Percentiles rank a stretch among this genome's conserved stretches.
These are phyloP conservation scores for Ormyrus pomaceus DNA, from an alignment of 2,888 invertebrate species.

Conservation along the genomic window DNA sequence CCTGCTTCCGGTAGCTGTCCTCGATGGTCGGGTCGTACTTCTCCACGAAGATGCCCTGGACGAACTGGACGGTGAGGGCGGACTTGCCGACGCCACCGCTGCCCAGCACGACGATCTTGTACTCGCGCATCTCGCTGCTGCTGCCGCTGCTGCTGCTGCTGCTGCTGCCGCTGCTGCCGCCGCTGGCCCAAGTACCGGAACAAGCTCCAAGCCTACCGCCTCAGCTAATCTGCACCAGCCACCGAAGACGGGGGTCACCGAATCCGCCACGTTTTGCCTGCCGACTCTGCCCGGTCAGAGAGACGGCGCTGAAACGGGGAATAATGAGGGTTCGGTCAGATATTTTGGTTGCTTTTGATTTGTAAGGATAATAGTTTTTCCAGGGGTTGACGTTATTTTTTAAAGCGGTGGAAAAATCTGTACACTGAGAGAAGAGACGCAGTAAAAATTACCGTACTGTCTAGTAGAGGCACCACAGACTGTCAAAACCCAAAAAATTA, in stretches of 20 bases:
- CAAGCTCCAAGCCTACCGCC: background rate
- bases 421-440: too few species aligned
- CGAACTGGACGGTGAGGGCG: conserved; percentile 97
- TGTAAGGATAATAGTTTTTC: too few species aligned
- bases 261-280: conserved; percentile 73
- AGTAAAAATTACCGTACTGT: too few species aligned
- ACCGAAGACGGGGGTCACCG: conserved; percentile 71
- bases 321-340: background rate
- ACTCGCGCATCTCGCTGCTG: conserved; percentile 91
- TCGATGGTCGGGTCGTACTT: conserved; percentile 99
- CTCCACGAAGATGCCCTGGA: conserved; percentile 99
- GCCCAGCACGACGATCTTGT: conserved; percentile 99
- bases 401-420: too few species aligned
- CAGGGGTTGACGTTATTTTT: too few species aligned
- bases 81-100: conserved; percentile 99
- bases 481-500: too few species aligned
- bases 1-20: conserved; percentile 99
- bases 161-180: conserved; percentile 54
- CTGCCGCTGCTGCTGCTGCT: conserved; percentile 46
- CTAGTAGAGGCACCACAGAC: too few species aligned
- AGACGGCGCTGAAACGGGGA: conserved; percentile 67
- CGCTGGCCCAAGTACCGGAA: conserved; percentile 14
- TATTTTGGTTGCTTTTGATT: too few species aligned
- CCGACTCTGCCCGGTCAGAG: conserved; percentile 63
- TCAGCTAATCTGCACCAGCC: conserved; percentile 63